These are phyloP conservation scores for Novumbra hubbsi DNA, from an alignment of 2,797 vertebrate species.

Conservation along the genomic window DNA sequence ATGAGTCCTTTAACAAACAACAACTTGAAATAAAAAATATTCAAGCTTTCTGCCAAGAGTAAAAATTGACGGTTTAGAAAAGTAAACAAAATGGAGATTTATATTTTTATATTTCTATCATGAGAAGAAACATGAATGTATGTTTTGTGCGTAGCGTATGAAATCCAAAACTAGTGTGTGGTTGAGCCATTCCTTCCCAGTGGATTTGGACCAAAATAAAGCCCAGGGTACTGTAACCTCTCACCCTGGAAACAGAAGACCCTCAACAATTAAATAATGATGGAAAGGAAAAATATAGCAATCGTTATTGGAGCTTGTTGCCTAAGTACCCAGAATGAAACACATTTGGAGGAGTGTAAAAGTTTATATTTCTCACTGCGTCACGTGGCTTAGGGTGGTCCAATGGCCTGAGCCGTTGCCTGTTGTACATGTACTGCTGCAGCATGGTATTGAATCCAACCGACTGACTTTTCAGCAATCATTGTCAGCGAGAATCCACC, in stretches of 20 bases:
- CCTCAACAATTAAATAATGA: constrained; percentile 47
- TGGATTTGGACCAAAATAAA: constrained; percentile 67
- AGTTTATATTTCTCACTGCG: constrained; percentile 41
- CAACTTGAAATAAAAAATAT: constrained; percentile 45
- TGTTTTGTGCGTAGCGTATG: constrained; percentile 73
- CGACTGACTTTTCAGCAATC: too few species aligned
- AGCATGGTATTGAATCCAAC: too few species aligned
- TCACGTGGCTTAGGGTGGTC: too few species aligned
- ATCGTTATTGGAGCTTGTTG: constrained; percentile 42
- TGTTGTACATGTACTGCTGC: too few species aligned
- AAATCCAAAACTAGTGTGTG: constrained; percentile 64
- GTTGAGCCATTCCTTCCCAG: constrained; percentile 61
- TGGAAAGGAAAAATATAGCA: constrained; percentile 46
- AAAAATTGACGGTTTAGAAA: constrained; percentile 61
- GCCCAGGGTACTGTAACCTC: constrained; percentile 54
- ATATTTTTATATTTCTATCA: constrained; percentile 68
- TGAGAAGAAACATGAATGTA: constrained; percentile 66
- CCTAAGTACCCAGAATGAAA: constrained; percentile 25
- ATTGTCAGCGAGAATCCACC: too few species aligned
- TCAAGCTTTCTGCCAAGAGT: constrained; percentile 55
- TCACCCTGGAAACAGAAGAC: constrained; percentile 51
- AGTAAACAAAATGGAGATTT: constrained; percentile 68
- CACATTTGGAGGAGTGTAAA: constrained; percentile 38
- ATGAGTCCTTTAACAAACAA: constrained; percentile 46
- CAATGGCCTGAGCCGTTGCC: too few species aligned